These are phyloP conservation scores for Protula sp. DNA, from an alignment of 2,888 invertebrate genomes.

Conservation along the genomic window DNA sequence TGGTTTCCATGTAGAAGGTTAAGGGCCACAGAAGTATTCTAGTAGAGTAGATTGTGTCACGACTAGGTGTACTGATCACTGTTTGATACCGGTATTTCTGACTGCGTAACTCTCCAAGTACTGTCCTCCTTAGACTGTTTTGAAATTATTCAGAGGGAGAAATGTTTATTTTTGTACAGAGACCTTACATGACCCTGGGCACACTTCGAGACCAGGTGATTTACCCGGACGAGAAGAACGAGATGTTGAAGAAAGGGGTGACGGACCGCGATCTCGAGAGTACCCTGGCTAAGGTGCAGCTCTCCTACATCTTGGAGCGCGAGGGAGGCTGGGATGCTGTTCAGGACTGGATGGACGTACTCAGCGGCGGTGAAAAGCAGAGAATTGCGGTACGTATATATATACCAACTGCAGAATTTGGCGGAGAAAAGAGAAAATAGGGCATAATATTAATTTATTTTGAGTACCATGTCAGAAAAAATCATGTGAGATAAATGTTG, in stretches of 20 bases:
- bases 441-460: too few relatives aligned
- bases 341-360: slow-evolving; percentile 97
- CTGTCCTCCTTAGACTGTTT: too few relatives aligned
- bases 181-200: slow-evolving; percentile 97
- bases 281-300: slow-evolving; percentile 74
- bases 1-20: too few relatives aligned
- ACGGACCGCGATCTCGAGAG: slow-evolving; percentile 72
- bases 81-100: too few relatives aligned
- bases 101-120: too few relatives aligned
- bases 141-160: too few relatives aligned
- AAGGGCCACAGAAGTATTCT: too few relatives aligned
- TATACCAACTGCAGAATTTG: background rate
- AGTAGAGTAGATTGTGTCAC: too few relatives aligned
- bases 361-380: slow-evolving; percentile 98
- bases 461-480: too few relatives aligned
- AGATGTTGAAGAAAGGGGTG: slow-evolving; percentile 69
- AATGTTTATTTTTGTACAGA: slow-evolving; percentile 61
- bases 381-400: slow-evolving; percentile 73
- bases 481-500: too few relatives aligned
- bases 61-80: too few relatives aligned
- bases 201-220: slow-evolving; percentile 89
- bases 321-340: slow-evolving; percentile 87
- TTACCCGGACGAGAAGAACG: slow-evolving; percentile 85
- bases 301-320: slow-evolving; percentile 74
- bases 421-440: too few relatives aligned